These are phyloP conservation scores for Manis crassicaudata DNA, from an alignment of 2,797 vertebrate genomes.

Conservation along the genomic window DNA sequence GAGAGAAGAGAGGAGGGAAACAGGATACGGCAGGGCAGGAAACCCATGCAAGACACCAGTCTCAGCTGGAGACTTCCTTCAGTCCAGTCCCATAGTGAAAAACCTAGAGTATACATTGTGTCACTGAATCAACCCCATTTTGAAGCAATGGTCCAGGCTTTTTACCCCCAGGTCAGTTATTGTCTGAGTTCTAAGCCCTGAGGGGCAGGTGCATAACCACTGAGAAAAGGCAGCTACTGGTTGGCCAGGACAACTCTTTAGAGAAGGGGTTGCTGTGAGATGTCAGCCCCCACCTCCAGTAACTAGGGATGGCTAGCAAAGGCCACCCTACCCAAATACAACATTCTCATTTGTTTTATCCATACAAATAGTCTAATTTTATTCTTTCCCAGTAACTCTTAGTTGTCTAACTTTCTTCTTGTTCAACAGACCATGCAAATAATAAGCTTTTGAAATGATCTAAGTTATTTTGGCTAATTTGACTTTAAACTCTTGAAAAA, in stretches of 20 bases:
- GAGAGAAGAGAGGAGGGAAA: neutral
- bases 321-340: neutral
- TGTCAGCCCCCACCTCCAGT: neutral
- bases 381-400: neutral
- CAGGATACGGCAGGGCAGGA: neutral
- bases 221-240: neutral
- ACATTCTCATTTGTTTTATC: neutral
- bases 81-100: neutral
- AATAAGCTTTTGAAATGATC: constrained; percentile 35
- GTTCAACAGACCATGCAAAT: neutral
- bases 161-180: neutral
- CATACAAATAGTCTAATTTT: neutral
- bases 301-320: neutral
- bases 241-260: neutral
- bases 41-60: neutral
- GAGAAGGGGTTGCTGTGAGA: neutral
- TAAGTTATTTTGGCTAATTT: constrained; percentile 27
- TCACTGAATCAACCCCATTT: neutral
- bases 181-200: neutral
- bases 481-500: constrained; percentile 22
- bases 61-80: neutral
- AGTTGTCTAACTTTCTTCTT: neutral
- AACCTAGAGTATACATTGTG: neutral
- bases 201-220: accelerated
- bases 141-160: neutral